Percentiles rank a stretch among this genome's conserved stretches.
These are phyloP conservation scores for Malurus alboscapulatus DNA, from an alignment of 2,113 vertebrate genomes.

Conservation along the genomic window DNA sequence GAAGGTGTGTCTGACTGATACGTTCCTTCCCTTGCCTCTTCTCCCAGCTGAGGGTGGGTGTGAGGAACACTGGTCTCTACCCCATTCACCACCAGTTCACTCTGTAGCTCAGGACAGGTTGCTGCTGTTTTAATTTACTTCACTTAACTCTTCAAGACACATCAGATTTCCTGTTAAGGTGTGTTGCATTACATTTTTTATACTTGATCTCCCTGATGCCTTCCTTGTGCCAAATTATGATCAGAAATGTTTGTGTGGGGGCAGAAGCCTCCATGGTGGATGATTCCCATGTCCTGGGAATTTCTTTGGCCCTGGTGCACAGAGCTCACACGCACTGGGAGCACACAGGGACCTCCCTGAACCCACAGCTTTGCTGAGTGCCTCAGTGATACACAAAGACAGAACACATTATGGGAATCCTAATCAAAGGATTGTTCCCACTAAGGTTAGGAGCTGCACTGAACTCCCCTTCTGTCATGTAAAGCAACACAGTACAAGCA, in stretches of 20 bases:
- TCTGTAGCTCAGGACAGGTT: neutral
- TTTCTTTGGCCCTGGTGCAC: neutral
- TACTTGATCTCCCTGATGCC: neutral
- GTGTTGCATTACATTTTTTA: neutral
- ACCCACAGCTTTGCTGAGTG: neutral
- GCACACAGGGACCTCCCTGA: neutral
- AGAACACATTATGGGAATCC: neutral
- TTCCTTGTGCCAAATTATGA: neutral
- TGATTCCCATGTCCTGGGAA: neutral
- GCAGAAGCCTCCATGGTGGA: neutral
- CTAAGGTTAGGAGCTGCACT: neutral
- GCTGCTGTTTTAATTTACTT: neutral
- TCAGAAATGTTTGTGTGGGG: neutral
- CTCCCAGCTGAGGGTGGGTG: neutral
- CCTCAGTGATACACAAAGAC: neutral
- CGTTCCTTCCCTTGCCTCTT: neutral
- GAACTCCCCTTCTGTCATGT: neutral
- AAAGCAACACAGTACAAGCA: neutral
- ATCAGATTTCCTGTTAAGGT: neutral
- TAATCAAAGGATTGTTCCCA: neutral
- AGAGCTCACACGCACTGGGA: neutral
- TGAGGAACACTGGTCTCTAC: neutral
- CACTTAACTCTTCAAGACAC: neutral
- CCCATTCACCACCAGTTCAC: neutral
- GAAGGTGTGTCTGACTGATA: neutral